Base-by-base conservation (phyloP, 2,797 vertebrate species). In the Hoplostethus mediterraneus region DNA sequence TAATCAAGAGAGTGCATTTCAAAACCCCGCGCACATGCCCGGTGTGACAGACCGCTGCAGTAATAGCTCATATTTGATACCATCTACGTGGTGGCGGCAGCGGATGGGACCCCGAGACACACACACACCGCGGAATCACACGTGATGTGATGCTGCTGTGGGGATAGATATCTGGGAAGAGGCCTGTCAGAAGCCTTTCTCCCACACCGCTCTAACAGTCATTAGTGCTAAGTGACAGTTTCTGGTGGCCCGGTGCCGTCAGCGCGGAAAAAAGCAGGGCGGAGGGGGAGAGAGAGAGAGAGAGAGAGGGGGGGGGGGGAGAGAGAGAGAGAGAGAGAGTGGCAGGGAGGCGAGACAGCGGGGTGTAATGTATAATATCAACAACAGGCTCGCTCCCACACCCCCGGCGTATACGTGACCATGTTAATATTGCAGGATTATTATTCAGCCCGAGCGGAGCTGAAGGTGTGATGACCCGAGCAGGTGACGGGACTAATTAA, bases 401-500 rank as follows among this genome's bases (percentile, higher is more conserved):
- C 59, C 81, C 75, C 64, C 48, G 82, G 77, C 73, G 58, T 21
- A 21, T 21, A 86, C 38, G 79, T 88, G 88, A 87, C 89, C 80
- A 73, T 76, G 87, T 90, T 91, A 90, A 92, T 92, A 91, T 88
- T 86, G 82, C 81, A 79, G 80, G 75, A 88, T 91, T 92, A 87
- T 92, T 90, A 90, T 92, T 84, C 87, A 83, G 84, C 64, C 64
- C 44, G 48, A 81, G 89, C 84, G n/a, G 71, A 87, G 92, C 87
- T 87, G 83, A 83, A 87, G 89, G 90, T 89, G 86, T 81, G 89
- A 87, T 91, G 92, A 93, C 91, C 91, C 60, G 87, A 87, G 78
- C 85, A 85, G 90, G 91, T 91, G 91, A 91, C 80, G 75, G 89
- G 86, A 88, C 90, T 92, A 92, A 93, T 93, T 93, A 93, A 89